Evolutionary conservation across 2,888 invertebrate genomes (phyloP), one percentile per base, ranked within the genome.

Genomic region (Hirtodrosophila duncani): DNA sequence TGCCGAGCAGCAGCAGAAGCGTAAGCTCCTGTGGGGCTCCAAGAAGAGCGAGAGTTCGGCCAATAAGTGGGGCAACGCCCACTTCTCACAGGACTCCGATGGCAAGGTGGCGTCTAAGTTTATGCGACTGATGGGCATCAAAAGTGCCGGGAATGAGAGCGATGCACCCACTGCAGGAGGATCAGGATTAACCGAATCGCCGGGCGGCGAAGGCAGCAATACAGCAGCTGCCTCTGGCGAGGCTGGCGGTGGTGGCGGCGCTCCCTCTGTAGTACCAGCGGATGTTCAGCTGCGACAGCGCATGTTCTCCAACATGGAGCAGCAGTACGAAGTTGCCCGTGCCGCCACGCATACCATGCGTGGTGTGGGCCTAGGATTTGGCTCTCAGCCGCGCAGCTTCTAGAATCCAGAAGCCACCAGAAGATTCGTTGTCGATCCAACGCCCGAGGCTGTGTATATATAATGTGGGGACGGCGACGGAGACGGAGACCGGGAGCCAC

Each of bases 271-370:
- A 3, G 46, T 81, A 1, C 74, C 74, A 5, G 67, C 72, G 3
- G 85, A 86, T 64, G 84, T 85, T 1, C 85, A 86, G 48, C 81
- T 83, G 13, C 83, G 86, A 0, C 93, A 95, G 79, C 96, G 97
- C 83, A 91, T 98, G 89, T 98, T 98, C 87, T 91, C 91, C 64
- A 93, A 94, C 37, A 94, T 99, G 92, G 98, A 99, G 83, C 94
- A 95, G 67, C 98, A 99, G 85, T 99, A 99, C 84, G 97, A 98
- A 86, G 95, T 96, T 41, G 98, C 98, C 0, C 89, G 98, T 21
- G 94, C 97, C 62, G 94, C 96, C 11, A 99, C 98, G 0, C 98
- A 98, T 88, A 97, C 98, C 6, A 97, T 98, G 90, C 89, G 98
- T 1, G 95, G 95, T 0, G 93, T 95, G 0, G 95, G 95, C 0